Base-by-base conservation (phyloP, 2,797 vertebrate species). In the Aeoliscus strigatus region DNA sequence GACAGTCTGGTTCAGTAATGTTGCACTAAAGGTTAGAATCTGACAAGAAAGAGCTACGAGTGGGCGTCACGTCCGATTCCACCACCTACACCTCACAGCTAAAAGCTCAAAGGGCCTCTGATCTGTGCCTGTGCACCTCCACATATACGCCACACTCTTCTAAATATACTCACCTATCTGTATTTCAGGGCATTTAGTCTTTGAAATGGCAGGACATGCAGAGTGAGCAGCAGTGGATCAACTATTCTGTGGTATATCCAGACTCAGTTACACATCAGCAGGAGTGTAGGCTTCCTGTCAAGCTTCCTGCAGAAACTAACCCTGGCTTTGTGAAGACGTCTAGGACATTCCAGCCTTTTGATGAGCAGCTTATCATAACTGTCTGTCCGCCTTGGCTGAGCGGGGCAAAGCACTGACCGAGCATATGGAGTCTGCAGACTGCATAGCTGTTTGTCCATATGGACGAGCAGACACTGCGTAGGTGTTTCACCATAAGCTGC, bases 401-500 rank as follows among this genome's bases (percentile, higher is more conserved):
- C 32, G 40, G 51, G 41, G 42, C 40, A 14, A 37, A 63, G 47
- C 52, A 33, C 18, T 30, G 13, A 60, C 50, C 37, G 51, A 71
- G 46, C 78, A 79, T 77, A 80, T 68, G 71, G 71, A 67, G 59
- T 9, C 32, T 27, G 50, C 17, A 59, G 71, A 45, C 51, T 38
- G 57, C 1, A 29, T 62, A 13, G 60, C 60, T 50, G 36, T 6
- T 49, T 38, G 60, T 55, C 83, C 82, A 79, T 82, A 70, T 78
- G 79, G 53, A 44, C 38, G 39, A 54, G 27, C 69, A 46, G 67
- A 60, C 45, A 66, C 66, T 59, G 78, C 47, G 77, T 81, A 77
- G 81, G 77, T 79, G 76, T 65, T 67, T 37, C 73, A 70, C 73
- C 75, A 80, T 83, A 82, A 81, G 80, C 78, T 72, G 75, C 73